Conservation (phyloP, 2,113 vertebrate species). For the Paracanthobrama guichenoti region DNA sequence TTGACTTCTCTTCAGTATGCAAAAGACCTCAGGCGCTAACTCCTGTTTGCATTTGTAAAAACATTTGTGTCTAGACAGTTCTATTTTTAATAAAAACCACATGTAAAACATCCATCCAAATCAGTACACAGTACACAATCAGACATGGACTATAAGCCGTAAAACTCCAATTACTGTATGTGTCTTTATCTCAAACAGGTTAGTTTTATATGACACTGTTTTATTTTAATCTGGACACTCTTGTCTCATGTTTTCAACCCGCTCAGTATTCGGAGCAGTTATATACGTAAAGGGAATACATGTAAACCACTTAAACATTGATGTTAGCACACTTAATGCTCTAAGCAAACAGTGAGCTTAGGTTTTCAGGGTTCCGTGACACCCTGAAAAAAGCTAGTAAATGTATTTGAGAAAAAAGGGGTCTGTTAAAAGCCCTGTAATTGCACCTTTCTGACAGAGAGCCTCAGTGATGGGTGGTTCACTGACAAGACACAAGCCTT, state of each 20-base stretch:
- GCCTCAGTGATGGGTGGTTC: neutral
- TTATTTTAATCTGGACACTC: neutral
- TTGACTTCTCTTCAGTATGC: neutral
- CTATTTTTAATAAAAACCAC: too few relatives aligned
- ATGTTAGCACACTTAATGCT: neutral
- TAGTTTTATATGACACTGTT: neutral
- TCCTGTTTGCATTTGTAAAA: conserved; percentile 5
- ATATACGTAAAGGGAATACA: neutral
- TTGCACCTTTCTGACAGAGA: conserved; percentile 20
- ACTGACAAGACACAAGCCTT: conserved; percentile 9
- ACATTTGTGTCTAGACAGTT: neutral
- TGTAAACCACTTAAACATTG: neutral
- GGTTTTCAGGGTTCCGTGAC: neutral
- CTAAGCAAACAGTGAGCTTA: conserved; percentile 5
- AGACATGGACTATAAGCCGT: neutral
- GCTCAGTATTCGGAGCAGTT: neutral
- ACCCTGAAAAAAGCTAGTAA: conserved; percentile 6
- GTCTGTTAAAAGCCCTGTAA: conserved; percentile 27
- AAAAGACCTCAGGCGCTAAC: neutral
- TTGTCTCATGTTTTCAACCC: neutral
- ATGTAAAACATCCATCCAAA: too few relatives aligned
- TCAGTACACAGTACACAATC: too few relatives aligned
- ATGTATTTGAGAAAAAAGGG: conserved; percentile 14
- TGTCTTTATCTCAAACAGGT: neutral
- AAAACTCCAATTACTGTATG: neutral